A percentile compares a stretch with the other conserved stretches of the same genome.
phyloP scores from a whole-genome alignment of 1,140 invertebrate species.

The Aphelinus certus region DNA sequence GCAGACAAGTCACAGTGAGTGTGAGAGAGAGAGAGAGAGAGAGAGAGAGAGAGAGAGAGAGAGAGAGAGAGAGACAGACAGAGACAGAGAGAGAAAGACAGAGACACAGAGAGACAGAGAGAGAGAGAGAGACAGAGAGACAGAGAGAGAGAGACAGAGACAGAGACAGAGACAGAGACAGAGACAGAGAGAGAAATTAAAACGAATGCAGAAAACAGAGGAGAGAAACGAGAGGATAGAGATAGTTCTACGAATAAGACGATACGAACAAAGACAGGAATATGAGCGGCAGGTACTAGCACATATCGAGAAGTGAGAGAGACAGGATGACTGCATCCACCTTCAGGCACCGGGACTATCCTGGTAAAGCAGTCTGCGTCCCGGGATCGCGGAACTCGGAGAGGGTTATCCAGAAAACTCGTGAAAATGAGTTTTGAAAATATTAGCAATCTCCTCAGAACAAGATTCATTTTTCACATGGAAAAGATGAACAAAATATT shows the following conservation, averaged over 20 bases:
- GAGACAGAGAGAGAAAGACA: no score
- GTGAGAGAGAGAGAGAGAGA: constrained; percentile 14
- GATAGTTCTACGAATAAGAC: constrained; percentile 5
- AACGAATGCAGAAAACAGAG: constrained; percentile 2
- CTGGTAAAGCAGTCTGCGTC: constrained; percentile 31
- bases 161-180: neutral
- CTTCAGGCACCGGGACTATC: constrained; percentile 27
- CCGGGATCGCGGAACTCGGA: constrained; percentile 25
- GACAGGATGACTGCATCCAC: constrained; percentile 16
- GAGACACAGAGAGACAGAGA: neutral
- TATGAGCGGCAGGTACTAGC: constrained; percentile 1
- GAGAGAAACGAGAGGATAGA: neutral
- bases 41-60: constrained; percentile 10
- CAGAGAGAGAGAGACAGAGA: constrained; percentile 22
- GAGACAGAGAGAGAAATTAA: constrained; percentile 11
- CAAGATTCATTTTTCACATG: neutral
- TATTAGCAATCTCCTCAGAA: no score
- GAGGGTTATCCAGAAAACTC: constrained; percentile 22
- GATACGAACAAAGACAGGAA: constrained; percentile 26
- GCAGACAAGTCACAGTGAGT: constrained; percentile 9
- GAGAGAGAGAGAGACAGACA: neutral
- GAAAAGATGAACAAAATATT: no score
- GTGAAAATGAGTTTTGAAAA: neutral
- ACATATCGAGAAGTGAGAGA: constrained; percentile 30
- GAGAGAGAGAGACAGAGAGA: neutral